phyloP scores from a whole-genome alignment of 2,888 invertebrate genomes.

The Rugalucina vietnamica region DNA sequence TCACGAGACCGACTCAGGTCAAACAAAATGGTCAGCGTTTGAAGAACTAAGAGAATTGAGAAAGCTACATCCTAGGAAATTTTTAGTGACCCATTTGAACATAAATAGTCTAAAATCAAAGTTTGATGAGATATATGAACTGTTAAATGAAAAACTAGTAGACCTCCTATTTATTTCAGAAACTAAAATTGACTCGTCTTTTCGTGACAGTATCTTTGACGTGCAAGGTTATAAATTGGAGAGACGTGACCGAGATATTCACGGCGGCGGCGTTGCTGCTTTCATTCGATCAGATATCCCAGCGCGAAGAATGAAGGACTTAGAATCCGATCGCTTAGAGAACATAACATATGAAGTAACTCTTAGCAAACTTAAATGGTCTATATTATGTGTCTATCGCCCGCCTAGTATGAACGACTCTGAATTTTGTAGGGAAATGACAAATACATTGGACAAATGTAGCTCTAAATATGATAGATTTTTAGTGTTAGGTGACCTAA shows the following conservation, averaged over 20 bases:
- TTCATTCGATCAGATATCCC: constrained; percentile 9
- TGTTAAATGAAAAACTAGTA: no score
- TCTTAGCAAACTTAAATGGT: neutral
- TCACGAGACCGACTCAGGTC: no score
- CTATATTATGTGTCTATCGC: constrained; percentile 14
- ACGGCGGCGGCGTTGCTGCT: neutral
- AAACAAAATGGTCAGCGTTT: no score
- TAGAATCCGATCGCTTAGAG: neutral
- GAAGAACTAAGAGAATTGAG: no score
- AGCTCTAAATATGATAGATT: neutral
- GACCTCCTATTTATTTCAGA: no score
- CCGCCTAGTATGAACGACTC: neutral
- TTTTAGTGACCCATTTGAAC: no score
- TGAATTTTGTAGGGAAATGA: neutral
- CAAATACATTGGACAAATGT: neutral
- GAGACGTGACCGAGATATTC: neutral
- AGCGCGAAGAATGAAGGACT: neutral
- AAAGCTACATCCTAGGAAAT: no score
- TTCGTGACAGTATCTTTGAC: no score
- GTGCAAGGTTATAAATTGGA: no score
- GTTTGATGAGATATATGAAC: no score
- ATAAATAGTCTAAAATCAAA: no score
- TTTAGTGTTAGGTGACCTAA: neutral
- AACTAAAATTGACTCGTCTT: no score
- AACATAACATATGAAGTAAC: constrained; percentile 13